Percentiles rank a stretch among this genome's conserved stretches.
These are phyloP conservation scores for Mormyrus proboscirostris DNA, from an alignment of 2,797 vertebrate genomes.

Conservation along the genomic window DNA sequence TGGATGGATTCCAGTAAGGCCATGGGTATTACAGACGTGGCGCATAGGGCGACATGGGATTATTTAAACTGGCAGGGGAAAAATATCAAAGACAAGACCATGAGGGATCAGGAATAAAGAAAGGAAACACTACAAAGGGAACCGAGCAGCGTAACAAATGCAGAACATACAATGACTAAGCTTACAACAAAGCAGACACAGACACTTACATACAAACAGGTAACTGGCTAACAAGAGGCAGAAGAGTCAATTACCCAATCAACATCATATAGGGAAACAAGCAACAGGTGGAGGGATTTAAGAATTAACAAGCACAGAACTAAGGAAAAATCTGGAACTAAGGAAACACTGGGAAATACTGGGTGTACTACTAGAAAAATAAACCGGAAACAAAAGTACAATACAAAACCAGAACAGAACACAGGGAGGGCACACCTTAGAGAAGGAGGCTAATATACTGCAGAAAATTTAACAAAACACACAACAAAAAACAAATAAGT, in stretches of 20 bases:
- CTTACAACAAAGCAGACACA: not conserved
- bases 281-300: not conserved
- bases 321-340: not conserved
- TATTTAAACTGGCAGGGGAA: not conserved
- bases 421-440: not conserved
- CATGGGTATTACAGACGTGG: not conserved
- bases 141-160: not conserved
- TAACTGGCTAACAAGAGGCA: not conserved
- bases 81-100: not conserved
- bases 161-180: not conserved
- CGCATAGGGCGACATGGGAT: not conserved
- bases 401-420: not conserved
- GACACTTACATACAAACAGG: not conserved
- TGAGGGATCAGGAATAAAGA: not conserved
- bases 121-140: not conserved
- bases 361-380: not conserved
- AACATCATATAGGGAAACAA: not conserved
- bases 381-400: not conserved
- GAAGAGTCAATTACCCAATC: not conserved
- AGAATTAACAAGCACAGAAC: not conserved
- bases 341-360: not conserved
- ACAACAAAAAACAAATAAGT: not conserved
- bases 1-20: not conserved
- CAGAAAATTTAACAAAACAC: not conserved
- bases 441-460: not conserved